Percentiles rank a stretch among this genome's conserved stretches.
These are phyloP conservation scores for Anas platyrhynchos DNA, from an alignment of 2,113 vertebrate species.

Conservation along the genomic window DNA sequence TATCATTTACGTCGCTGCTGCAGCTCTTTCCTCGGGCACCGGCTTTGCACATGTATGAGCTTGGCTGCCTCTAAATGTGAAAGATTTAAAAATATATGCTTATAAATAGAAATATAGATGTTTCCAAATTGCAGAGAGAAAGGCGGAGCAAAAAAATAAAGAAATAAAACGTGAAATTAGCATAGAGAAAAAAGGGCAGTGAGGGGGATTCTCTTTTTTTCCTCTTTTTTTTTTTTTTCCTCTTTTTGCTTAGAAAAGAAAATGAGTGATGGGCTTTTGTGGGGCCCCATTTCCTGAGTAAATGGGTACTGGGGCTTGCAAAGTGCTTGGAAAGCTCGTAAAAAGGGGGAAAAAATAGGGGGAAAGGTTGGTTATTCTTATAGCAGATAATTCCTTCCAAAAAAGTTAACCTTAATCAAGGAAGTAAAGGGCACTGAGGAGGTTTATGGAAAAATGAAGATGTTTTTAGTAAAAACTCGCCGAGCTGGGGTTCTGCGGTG, in stretches of 20 bases:
- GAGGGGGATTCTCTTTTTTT: neutral
- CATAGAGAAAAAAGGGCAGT: too few species aligned
- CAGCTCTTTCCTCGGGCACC: neutral
- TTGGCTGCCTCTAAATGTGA: neutral
- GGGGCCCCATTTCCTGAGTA: neutral
- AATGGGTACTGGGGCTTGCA: rapidly evolving
- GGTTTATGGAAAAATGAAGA: neutral
- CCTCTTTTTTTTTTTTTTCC: too few species aligned
- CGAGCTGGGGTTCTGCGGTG: too few species aligned
- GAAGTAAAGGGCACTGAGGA: too few species aligned
- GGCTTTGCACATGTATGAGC: neutral
- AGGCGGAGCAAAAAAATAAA: neutral
- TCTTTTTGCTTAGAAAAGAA: neutral
- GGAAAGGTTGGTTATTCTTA: neutral
- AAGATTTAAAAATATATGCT: neutral
- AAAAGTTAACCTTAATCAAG: too few species aligned
- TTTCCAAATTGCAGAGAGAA: neutral
- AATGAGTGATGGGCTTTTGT: neutral
- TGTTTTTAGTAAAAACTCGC: neutral
- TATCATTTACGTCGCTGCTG: neutral
- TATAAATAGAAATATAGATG: neutral
- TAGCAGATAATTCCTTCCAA: too few species aligned
- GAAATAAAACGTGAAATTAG: neutral
- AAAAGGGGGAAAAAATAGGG: too few species aligned
- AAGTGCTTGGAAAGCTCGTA: neutral